Evolutionary conservation across 2,888 invertebrate genomes (phyloP).

Genomic region (Acronicta aceris): DNA sequence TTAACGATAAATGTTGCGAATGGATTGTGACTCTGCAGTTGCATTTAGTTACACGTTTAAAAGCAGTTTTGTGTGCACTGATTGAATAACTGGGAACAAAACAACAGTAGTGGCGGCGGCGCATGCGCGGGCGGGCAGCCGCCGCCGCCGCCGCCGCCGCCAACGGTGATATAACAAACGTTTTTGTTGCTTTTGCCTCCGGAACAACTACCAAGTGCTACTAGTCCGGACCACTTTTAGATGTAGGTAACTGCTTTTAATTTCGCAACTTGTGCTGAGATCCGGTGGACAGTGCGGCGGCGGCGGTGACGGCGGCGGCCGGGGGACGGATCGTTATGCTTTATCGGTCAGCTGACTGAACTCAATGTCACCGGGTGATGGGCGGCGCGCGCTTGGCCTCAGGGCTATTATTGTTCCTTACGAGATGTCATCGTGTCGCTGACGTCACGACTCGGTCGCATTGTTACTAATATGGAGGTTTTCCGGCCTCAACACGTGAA

Average conservation of each 20-base stretch:
- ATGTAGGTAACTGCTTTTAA: slow-evolving; percentile 11
- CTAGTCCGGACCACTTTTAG: neutral
- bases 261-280: slow-evolving; percentile 22
- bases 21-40: slow-evolving; percentile 21
- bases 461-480: neutral
- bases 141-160: neutral
- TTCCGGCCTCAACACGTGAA: too few species aligned
- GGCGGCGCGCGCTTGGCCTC: slow-evolving; percentile 1
- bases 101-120: slow-evolving; percentile 23
- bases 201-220: neutral
- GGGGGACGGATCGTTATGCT: slow-evolving; percentile 1
- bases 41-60: slow-evolving; percentile 31
- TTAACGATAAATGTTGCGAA: slow-evolving; percentile 6
- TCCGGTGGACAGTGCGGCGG: slow-evolving; percentile 18
- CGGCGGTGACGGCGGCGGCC: neutral
- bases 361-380: slow-evolving; percentile 21
- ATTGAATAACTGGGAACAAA: slow-evolving; percentile 49
- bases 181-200: slow-evolving; percentile 7
- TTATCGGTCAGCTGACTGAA: slow-evolving; percentile 13
- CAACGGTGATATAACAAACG: slow-evolving; percentile 33
- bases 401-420: neutral
- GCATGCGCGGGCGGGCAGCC: neutral
- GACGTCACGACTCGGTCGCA: neutral
- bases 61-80: slow-evolving; percentile 30
- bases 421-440: neutral